Percentiles rank a stretch among this genome's conserved stretches.
Evolutionary conservation across 2,797 vertebrate species (phyloP).

Genomic region (Chelon labrosus): DNA sequence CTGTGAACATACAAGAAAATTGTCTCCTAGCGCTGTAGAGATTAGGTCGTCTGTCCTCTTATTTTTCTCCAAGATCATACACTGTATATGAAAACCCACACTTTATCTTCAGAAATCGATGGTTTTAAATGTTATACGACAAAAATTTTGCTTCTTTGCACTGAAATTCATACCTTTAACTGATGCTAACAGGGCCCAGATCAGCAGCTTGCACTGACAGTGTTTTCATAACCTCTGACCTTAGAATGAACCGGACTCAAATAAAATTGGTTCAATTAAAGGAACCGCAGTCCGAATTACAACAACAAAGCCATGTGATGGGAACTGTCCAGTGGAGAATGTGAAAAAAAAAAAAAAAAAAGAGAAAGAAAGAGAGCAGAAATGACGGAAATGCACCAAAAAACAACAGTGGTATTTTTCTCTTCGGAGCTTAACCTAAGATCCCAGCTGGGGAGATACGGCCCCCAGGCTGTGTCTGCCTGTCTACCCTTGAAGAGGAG

Average conservation of each 20-base stretch:
- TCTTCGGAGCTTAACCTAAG: conserved; percentile 73
- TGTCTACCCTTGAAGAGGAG: conserved; percentile 66
- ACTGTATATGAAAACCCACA: conserved; percentile 23
- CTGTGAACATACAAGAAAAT: conserved; percentile 48
- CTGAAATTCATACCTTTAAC: conserved; percentile 22
- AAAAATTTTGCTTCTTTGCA: background rate
- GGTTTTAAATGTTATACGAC: background rate
- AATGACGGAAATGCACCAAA: conserved; percentile 49
- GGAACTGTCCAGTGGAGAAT: conserved; percentile 38
- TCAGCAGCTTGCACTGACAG: conserved; percentile 25
- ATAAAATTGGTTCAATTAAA: conserved; percentile 44
- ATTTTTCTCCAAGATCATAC: conserved; percentile 16
- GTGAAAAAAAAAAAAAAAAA: background rate
- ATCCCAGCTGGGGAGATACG: conserved; percentile 72
- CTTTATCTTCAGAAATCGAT: conserved; percentile 36
- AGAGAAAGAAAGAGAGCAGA: conserved; percentile 40
- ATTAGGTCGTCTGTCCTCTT: conserved; percentile 11
- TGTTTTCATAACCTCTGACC: conserved; percentile 69
- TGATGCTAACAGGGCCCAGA: conserved; percentile 10
- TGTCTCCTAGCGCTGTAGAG: conserved; percentile 16
- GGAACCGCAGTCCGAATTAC: conserved; percentile 47
- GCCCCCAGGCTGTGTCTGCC: conserved; percentile 73
- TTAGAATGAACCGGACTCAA: conserved; percentile 52
- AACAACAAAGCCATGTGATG: conserved; percentile 60
- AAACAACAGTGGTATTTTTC: conserved; percentile 67